Evolutionary conservation across 2,797 vertebrate species (phyloP), one percentile per base, ranked within the genome.

Genomic region (Paguma larvata): DNA sequence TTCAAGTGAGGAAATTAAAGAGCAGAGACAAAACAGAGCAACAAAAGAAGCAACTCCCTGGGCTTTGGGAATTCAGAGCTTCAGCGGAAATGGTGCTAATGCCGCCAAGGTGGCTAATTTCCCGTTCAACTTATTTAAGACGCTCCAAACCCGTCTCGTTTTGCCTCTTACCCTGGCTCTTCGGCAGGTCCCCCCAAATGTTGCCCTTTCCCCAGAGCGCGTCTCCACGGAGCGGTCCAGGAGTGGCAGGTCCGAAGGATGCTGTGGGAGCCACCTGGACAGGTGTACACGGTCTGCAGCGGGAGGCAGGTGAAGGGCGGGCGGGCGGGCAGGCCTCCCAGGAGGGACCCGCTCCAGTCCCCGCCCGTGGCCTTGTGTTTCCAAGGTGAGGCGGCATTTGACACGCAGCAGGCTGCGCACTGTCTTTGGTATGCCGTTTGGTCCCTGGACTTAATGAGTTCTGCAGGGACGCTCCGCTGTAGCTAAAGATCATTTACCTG

Each of bases 401-500:
- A 79, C 98, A 98, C 92, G 98, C 94, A 92, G 97, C 56, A 2
- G 0, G 0, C 90, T 18, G 70, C 96, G 46, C 85, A 32, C 97
- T 12, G 59, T 96, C 98, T 98, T 98, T 97, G 95, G 93, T 97
- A 97, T 98, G 97, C 98, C 0, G 5, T 98, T 97, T 98, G 98
- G 98, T 98, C 98, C 97, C 93, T 53, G 95, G 96, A 2, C 46
- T 98, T 98, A 98, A 98, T 98, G 98, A 98, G 98, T 98, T 99
- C 98, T 98, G 98, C 98, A 98, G 98, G 98, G 98, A 98, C 93
- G 63, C 94, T 97, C 96, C 72, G 62, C 95, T 85, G 96, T 98
- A 98, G 98, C 98, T 98, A 98, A 98, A 99, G 98, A 99, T 99
- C 98, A 98, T 98, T 99, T 99, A 98, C 98, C 98, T 99, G 98